Conservation (phyloP, 2,888 invertebrate genomes). For the Callinectes sapidus region DNA sequence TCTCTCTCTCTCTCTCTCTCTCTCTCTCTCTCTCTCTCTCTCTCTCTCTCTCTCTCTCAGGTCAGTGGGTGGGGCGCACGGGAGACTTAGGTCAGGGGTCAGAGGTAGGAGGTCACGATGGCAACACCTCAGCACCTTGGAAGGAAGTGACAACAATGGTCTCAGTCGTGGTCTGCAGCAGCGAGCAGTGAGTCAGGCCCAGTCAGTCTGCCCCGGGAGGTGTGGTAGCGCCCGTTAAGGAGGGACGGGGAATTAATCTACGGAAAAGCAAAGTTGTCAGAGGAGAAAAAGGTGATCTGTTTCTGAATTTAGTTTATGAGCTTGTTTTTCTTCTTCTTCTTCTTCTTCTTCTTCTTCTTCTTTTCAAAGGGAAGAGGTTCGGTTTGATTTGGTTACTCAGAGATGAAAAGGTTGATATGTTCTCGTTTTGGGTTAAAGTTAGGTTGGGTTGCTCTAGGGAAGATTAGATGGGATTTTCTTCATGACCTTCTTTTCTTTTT, state of each 20-base stretch:
- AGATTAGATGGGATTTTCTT: no score
- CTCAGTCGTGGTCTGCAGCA: background rate
- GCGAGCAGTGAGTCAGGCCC: background rate
- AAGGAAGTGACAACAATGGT: background rate
- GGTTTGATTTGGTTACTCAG: no score
- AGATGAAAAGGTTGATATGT: no score
- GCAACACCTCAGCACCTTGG: background rate
- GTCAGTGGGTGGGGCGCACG: background rate
- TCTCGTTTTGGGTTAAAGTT: no score
- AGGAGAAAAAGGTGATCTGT: background rate
- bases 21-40: conserved; percentile 16
- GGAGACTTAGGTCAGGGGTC: background rate
- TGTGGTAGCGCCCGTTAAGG: background rate
- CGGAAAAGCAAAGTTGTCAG: background rate
- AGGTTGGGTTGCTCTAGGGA: no score
- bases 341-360: no score
- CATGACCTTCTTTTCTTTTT: no score
- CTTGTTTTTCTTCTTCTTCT: no score
- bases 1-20: background rate
- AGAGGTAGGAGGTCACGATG: background rate
- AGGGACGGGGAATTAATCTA: background rate
- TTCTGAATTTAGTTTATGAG: background rate
- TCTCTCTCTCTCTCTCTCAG: background rate
- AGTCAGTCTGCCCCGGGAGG: background rate
- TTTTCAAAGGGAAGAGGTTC: no score